Percentiles rank a stretch among this genome's conserved stretches.
Evolutionary conservation across 2,113 vertebrate genomes (phyloP).

Genomic region (Nesogale talazaci): DNA sequence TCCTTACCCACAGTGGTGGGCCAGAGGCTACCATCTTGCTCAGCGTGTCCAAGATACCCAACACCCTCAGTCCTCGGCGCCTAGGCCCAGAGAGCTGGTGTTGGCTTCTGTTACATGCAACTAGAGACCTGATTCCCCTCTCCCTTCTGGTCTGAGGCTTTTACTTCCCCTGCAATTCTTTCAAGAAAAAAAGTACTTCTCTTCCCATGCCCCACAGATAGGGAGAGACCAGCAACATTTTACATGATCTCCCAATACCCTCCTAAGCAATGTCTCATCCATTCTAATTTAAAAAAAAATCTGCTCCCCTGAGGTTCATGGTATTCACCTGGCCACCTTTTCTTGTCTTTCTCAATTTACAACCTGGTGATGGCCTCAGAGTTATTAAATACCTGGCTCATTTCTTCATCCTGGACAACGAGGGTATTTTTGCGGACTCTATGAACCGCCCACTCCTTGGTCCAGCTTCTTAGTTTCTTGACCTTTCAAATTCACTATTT

Average conservation of each 20-base stretch:
- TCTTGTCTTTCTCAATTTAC: neutral
- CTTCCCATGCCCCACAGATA: neutral
- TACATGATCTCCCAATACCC: neutral
- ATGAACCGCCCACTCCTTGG: neutral
- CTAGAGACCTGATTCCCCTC: slow-evolving; percentile 40
- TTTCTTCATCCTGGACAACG: neutral
- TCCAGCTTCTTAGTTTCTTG: slow-evolving; percentile 34
- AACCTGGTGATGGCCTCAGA: neutral
- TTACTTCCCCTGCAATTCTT: slow-evolving; percentile 70
- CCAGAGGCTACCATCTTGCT: neutral
- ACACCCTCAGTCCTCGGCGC: neutral
- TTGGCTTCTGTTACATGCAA: slow-evolving; percentile 57
- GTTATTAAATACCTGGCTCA: neutral
- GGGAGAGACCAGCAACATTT: neutral
- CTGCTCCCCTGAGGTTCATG: neutral
- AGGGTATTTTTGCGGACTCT: neutral
- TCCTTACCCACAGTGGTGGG: neutral
- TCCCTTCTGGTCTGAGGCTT: slow-evolving; percentile 50
- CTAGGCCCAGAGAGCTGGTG: slow-evolving; percentile 24
- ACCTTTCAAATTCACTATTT: slow-evolving; percentile 6
- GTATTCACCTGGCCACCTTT: neutral
- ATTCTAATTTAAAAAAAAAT: slow-evolving; percentile 9
- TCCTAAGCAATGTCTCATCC: slow-evolving; percentile 30
- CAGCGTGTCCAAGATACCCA: neutral
- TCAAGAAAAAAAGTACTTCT: slow-evolving; percentile 70